Conservation (phyloP, 2,797 vertebrate genomes). For the Glossophaga mutica region DNA sequence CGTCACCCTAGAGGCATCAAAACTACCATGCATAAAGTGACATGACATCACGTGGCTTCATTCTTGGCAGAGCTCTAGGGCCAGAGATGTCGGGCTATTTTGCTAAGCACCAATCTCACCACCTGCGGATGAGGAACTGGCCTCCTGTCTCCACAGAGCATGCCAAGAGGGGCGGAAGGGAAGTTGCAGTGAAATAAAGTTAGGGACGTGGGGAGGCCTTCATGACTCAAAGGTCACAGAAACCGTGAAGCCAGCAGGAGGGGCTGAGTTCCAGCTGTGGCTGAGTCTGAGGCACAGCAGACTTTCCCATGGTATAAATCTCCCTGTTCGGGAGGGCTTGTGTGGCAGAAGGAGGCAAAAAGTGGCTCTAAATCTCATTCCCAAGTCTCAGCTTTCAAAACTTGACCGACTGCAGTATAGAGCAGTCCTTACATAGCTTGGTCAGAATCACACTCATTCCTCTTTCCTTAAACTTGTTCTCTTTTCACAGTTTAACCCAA, state of each 20-base stretch:
- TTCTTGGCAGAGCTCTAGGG: not conserved
- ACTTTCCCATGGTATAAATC: not conserved
- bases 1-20: not conserved
- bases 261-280: not conserved
- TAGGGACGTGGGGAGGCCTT: not conserved
- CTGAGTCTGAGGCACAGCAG: accelerated
- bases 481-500: not conserved
- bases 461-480: not conserved
- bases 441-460: not conserved
- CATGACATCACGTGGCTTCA: not conserved
- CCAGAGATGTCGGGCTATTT: not conserved
- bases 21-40: not conserved
- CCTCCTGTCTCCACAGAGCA: not conserved
- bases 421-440: not conserved
- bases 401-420: not conserved
- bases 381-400: not conserved
- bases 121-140: not conserved
- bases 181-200: not conserved
- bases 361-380: not conserved
- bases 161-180: not conserved
- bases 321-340: accelerated
- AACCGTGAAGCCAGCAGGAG: not conserved
- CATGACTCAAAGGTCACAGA: not conserved
- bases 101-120: not conserved
- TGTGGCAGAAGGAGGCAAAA: not conserved